phyloP scores from a whole-genome alignment of 2,888 invertebrate genomes.

The Salpingus planirostris region DNA sequence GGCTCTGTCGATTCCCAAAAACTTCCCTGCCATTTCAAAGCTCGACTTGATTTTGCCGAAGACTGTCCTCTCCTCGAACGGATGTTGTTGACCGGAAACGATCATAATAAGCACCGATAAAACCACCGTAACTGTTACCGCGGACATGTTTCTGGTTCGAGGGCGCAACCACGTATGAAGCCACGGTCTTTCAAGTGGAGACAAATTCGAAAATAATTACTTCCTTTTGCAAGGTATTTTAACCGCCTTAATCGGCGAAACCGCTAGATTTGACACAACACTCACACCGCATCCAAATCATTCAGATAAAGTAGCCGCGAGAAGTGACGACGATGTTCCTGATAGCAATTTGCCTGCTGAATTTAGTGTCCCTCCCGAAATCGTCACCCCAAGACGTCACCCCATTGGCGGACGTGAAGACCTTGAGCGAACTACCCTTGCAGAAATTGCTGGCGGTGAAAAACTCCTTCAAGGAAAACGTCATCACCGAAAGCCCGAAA shows the following conservation, averaged over 20 bases:
- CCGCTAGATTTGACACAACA: slow-evolving; percentile 2
- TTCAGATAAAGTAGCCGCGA: too few species aligned
- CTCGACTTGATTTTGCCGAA: slow-evolving; percentile 44
- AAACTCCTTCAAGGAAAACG: slow-evolving; percentile 35
- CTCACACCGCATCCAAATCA: too few species aligned
- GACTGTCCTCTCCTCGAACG: slow-evolving; percentile 15
- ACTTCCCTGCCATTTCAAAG: slow-evolving; percentile 43
- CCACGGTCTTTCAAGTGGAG: too few species aligned
- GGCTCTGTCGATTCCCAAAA: slow-evolving; percentile 43
- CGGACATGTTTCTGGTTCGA: slow-evolving; percentile 6
- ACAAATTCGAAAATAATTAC: slow-evolving; percentile 8
- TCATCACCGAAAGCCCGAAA: slow-evolving; percentile 5
- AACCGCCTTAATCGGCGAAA: slow-evolving; percentile 6
- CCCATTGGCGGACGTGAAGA: slow-evolving; percentile 38
- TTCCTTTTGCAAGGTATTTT: slow-evolving; percentile 7
- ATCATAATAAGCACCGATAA: slow-evolving; percentile 6
- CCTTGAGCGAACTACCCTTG: slow-evolving; percentile 60
- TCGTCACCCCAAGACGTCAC: slow-evolving; percentile 27
- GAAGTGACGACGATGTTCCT: too few species aligned
- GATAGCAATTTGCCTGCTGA: too few species aligned
- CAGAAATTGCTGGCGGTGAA: slow-evolving; percentile 59
- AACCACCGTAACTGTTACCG: slow-evolving; percentile 4
- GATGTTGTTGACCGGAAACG: too few species aligned
- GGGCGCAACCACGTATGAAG: slow-evolving; percentile 11
- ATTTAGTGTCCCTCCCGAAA: slow-evolving; percentile 2